These are phyloP conservation scores for Zygogramma bicolorata DNA, from an alignment of 2,888 invertebrate species.

Conservation along the genomic window DNA sequence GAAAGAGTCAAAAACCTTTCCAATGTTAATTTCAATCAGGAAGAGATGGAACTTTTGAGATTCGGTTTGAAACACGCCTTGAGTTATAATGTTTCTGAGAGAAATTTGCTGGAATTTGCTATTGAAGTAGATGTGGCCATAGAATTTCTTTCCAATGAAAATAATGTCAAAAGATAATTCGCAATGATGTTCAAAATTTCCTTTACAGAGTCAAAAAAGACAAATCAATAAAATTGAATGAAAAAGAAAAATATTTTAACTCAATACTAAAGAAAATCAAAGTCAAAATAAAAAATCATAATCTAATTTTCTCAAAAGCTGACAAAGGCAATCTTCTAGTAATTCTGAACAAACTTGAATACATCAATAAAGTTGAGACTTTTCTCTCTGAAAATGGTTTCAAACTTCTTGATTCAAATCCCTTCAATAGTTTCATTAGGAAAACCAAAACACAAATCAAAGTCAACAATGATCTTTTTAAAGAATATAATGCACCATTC, in stretches of 20 bases:
- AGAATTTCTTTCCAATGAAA: neutral
- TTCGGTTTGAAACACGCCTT: neutral
- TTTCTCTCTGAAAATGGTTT: neutral
- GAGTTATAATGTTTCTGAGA: neutral
- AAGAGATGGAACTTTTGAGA: neutral
- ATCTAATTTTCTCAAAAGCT: neutral
- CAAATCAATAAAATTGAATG: neutral
- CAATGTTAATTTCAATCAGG: neutral
- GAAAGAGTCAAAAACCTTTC: neutral
- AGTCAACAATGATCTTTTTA: neutral
- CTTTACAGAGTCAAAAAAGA: neutral
- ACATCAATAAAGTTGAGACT: neutral
- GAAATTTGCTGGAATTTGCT: too few species aligned
- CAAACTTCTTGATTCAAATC: neutral
- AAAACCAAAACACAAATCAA: neutral
- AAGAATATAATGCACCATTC: slow-evolving; percentile 7
- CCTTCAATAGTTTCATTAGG: neutral
- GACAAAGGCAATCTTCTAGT: neutral
- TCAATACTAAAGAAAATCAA: neutral
- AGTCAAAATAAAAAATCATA: neutral
- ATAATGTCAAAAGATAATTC: neutral
- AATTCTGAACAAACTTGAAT: neutral
- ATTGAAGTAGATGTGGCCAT: neutral
- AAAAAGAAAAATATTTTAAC: neutral
- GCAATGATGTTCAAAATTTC: neutral